These are phyloP conservation scores for Ambastaia sidthimunki DNA, from an alignment of 2,797 vertebrate genomes.

Conservation along the genomic window DNA sequence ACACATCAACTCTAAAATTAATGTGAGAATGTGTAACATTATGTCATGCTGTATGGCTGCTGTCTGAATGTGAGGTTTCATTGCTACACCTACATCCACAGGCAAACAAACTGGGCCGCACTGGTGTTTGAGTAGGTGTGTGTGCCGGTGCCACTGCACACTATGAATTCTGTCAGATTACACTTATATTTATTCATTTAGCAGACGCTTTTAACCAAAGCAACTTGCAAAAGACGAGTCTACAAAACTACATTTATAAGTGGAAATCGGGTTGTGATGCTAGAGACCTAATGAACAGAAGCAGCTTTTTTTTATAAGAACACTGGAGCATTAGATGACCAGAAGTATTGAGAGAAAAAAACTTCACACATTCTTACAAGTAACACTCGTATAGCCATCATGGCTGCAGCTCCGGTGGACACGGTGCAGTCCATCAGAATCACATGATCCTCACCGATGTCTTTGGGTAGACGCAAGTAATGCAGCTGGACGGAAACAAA, in stretches of 20 bases:
- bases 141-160: conserved; percentile 21
- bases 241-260: no score
- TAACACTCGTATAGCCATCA: conserved; percentile 96
- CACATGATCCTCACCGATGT: conserved; percentile 95
- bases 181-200: no score
- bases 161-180: neutral
- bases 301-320: no score
- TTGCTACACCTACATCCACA: neutral
- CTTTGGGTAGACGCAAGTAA: conserved; percentile 93
- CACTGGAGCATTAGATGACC: neutral
- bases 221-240: no score
- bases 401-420: conserved; percentile 94
- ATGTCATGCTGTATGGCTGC: conserved; percentile 10
- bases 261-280: no score
- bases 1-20: neutral
- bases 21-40: conserved; percentile 5
- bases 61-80: conserved; percentile 30
- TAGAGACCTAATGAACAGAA: no score
- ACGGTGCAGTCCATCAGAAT: conserved; percentile 99
- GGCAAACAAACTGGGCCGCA: conserved; percentile 11
- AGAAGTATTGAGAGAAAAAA: neutral
- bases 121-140: conserved; percentile 8
- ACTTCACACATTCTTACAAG: conserved; percentile 76
- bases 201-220: no score
- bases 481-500: conserved; percentile 81